Conservation (phyloP, 2,888 invertebrate species). For the Chymomyza procnemis region DNA sequence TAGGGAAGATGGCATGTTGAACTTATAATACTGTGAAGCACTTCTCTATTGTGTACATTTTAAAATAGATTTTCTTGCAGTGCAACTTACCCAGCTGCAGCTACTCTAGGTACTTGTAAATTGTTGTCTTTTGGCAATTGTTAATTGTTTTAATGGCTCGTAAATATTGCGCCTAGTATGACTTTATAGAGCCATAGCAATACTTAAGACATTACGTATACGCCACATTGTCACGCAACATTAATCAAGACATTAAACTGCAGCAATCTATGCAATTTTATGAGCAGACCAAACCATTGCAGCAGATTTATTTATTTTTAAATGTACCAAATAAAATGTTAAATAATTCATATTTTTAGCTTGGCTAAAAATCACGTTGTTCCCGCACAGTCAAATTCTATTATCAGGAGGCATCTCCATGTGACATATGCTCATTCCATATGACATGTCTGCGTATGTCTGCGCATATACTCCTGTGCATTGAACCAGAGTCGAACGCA, state of each 20-base stretch:
- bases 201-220: neutral
- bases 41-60: too few relatives aligned
- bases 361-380: too few relatives aligned
- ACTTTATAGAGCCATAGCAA: neutral
- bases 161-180: conserved; percentile 46
- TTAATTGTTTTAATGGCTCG: conserved; percentile 77
- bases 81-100: neutral
- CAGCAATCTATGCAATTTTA: conserved; percentile 30
- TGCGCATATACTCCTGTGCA: conserved; percentile 34
- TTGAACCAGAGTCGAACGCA: conserved; percentile 35
- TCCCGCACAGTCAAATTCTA: neutral
- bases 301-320: neutral
- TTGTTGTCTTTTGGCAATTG: conserved; percentile 46
- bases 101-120: neutral
- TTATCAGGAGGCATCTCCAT: neutral
- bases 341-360: neutral
- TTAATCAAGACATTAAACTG: conserved; percentile 51
- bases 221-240: conserved; percentile 25
- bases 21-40: too few relatives aligned
- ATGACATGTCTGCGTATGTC: neutral
- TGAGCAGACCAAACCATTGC: conserved; percentile 3
- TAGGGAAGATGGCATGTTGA: too few relatives aligned
- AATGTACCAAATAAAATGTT: neutral
- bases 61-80: too few relatives aligned
- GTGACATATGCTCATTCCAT: neutral